Evolutionary conservation across 2,888 invertebrate species (phyloP).

Genomic region (Cephus runcator): DNA sequence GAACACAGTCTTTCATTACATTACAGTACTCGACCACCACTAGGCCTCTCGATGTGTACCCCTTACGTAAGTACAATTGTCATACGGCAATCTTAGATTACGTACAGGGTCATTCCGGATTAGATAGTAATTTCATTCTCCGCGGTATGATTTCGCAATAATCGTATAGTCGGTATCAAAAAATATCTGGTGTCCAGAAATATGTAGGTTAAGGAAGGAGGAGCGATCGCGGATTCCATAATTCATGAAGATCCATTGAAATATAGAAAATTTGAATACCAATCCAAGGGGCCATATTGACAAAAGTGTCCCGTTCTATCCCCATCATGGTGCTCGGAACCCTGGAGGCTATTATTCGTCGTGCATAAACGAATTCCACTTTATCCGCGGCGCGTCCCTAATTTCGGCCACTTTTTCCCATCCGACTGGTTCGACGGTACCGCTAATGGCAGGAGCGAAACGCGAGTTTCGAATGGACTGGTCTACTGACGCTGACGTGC

Average conservation of each 20-base stretch:
- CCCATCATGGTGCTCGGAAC: not conserved
- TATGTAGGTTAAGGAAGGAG: not conserved
- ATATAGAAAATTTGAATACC: not conserved
- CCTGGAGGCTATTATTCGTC: not conserved
- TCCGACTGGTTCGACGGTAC: slow-evolving; percentile 30
- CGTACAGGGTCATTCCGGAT: not conserved
- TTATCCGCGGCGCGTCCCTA: slow-evolving; percentile 41
- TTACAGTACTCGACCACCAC: not conserved
- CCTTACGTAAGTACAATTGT: not conserved
- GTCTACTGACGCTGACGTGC: slow-evolving; percentile 28
- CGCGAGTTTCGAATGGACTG: slow-evolving; percentile 3
- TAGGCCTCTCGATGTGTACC: not conserved
- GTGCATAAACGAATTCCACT: slow-evolving; percentile 33
- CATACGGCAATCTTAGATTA: not conserved
- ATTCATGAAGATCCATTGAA: not conserved
- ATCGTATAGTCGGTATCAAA: not conserved
- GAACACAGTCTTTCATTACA: not conserved
- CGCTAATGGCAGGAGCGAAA: slow-evolving; percentile 2
- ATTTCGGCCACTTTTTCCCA: slow-evolving; percentile 28
- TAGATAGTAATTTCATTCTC: not conserved
- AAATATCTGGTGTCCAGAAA: not conserved
- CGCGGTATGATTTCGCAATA: not conserved
- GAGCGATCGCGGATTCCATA: not conserved
- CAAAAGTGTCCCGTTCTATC: not conserved
- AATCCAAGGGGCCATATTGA: not conserved